These are phyloP conservation scores for Drosophila lacicola DNA, from an alignment of 2,888 invertebrate species.

Conservation along the genomic window DNA sequence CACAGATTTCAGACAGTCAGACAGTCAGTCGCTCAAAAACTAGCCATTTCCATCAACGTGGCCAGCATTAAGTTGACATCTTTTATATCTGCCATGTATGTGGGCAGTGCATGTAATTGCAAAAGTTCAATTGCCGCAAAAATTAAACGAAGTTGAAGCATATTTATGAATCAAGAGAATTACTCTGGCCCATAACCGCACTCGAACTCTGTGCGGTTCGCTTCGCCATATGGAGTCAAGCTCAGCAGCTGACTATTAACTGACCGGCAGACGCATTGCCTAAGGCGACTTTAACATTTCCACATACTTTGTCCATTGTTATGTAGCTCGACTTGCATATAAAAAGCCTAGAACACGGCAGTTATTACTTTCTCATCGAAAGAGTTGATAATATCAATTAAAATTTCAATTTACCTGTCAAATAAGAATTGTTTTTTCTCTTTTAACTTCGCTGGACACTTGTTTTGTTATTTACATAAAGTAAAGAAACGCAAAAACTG, in stretches of 20 bases:
- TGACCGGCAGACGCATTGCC: conserved; percentile 43
- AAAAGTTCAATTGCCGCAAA: conserved; percentile 61
- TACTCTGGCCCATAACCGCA: not conserved
- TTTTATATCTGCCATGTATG: conserved; percentile 41
- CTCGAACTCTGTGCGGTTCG: not conserved
- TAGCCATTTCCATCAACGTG: conserved; percentile 53
- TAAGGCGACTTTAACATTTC: not conserved
- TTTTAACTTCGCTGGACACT: too few species aligned
- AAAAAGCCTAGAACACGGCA: too few species aligned
- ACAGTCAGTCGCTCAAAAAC: conserved; percentile 38
- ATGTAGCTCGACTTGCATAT: too few species aligned
- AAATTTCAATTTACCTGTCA: too few species aligned
- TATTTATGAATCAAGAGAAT: not conserved
- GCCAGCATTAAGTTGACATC: conserved; percentile 50
- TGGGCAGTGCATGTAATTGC: conserved; percentile 71
- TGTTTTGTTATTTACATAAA: too few species aligned
- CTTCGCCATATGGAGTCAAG: conserved; percentile 25
- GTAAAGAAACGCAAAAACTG: too few species aligned
- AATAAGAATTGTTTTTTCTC: too few species aligned
- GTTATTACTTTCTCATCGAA: too few species aligned
- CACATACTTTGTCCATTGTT: too few species aligned
- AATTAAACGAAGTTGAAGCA: conserved; percentile 1
- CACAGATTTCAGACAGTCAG: conserved; percentile 49
- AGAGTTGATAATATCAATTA: too few species aligned
- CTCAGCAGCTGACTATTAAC: conserved; percentile 35